Evolutionary conservation across 2,113 vertebrate species (phyloP).

Genomic region (Coturnix japonica): DNA sequence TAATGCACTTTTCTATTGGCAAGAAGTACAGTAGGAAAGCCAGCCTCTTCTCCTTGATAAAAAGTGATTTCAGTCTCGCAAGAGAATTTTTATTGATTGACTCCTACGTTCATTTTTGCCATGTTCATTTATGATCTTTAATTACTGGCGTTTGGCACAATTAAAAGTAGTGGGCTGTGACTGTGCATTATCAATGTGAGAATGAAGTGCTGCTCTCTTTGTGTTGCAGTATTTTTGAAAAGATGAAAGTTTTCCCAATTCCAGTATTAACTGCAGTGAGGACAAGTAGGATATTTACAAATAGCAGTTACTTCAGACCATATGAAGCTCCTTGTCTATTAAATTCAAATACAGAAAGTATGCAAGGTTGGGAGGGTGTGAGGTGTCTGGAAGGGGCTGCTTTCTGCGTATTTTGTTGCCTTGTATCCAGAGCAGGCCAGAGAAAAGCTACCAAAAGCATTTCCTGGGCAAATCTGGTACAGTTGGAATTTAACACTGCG

Average conservation of each 20-base stretch:
- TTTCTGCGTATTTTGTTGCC: not conserved
- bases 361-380: not conserved
- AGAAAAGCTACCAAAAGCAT: constrained; percentile 8
- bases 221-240: not conserved
- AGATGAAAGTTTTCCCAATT: not conserved
- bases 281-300: not conserved
- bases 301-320: not conserved
- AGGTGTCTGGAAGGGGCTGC: not conserved
- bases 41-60: too few relatives aligned
- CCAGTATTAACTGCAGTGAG: not conserved
- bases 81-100: constrained; percentile 6
- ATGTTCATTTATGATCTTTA: constrained; percentile 36
- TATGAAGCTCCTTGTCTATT: not conserved
- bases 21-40: not conserved
- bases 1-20: not conserved
- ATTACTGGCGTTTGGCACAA: not conserved
- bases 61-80: not conserved
- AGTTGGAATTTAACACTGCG: constrained; percentile 14
- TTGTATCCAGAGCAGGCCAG: not conserved
- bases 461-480: not conserved
- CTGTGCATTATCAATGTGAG: not conserved
- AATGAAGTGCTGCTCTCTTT: not conserved
- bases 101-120: not conserved
- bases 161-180: not conserved
- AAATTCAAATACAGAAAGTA: not conserved